A percentile compares a stretch with the other conserved stretches of the same genome.
These are phyloP conservation scores for Beaufortia kweichowensis DNA, from an alignment of 2,113 vertebrate genomes.

Conservation along the genomic window DNA sequence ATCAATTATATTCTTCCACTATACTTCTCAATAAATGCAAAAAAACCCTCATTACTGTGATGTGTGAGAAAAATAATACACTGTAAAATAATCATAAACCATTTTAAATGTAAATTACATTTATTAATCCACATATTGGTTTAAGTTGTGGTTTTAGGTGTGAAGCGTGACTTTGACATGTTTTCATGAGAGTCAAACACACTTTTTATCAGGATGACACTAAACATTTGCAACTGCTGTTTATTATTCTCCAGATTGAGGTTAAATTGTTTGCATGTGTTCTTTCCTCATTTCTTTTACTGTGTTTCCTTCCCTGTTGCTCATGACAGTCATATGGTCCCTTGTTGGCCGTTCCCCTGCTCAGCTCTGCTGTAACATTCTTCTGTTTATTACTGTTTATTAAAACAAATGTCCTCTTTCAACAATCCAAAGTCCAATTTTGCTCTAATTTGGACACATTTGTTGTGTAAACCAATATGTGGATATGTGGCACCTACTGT, in stretches of 20 bases:
- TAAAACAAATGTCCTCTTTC: not conserved
- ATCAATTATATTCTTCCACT: no score
- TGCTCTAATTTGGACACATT: not conserved
- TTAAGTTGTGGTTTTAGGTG: not conserved
- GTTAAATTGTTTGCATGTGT: conserved; percentile 3
- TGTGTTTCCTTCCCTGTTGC: conserved; percentile 39
- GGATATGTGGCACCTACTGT: not conserved
- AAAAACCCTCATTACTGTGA: no score
- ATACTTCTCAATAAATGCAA: no score
- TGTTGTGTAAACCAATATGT: not conserved
- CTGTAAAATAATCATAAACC: no score
- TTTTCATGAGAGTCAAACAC: not conserved
- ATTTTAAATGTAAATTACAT: no score
- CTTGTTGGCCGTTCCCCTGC: conserved; percentile 49
- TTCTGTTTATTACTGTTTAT: conserved; percentile 41
- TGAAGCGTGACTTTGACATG: not conserved
- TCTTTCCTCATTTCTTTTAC: conserved; percentile 8
- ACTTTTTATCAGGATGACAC: not conserved
- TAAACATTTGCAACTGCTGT: not conserved
- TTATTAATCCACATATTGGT: no score
- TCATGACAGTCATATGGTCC: conserved; percentile 72
- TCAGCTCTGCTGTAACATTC: conserved; percentile 52
- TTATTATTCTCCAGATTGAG: not conserved
- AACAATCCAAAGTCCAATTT: not conserved
- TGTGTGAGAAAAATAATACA: no score